phyloP scores from a whole-genome alignment of 2,797 vertebrate species.

The Enteromius mattozi region DNA sequence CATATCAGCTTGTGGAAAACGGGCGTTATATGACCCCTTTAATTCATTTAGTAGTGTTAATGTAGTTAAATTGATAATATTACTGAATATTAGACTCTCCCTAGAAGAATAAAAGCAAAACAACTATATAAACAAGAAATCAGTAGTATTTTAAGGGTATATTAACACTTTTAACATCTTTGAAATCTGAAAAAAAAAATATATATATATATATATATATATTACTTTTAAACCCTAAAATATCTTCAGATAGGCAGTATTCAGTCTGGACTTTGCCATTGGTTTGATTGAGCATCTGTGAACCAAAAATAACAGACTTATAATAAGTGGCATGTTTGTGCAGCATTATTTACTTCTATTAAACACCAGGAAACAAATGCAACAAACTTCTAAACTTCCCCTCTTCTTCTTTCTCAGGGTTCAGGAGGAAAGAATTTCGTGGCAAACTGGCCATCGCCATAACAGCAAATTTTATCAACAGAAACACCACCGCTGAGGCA shows the following conservation, averaged over 20 bases:
- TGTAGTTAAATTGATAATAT: neutral
- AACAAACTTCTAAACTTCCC: neutral
- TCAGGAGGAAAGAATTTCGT: slow-evolving; percentile 94
- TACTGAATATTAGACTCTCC: neutral
- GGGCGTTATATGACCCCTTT: too few species aligned
- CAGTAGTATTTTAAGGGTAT: too few species aligned
- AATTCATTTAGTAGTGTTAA: neutral
- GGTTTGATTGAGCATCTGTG: slow-evolving; percentile 53
- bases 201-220: too few species aligned
- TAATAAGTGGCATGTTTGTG: slow-evolving; percentile 66
- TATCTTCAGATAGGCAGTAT: neutral
- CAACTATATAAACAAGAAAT: too few species aligned
- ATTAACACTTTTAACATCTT: too few species aligned
- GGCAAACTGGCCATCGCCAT: slow-evolving; percentile 97
- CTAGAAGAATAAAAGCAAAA: too few species aligned
- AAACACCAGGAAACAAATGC: neutral
- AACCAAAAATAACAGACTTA: slow-evolving; percentile 65
- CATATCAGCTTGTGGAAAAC: too few species aligned
- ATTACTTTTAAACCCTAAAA: neutral
- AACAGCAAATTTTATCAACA: slow-evolving; percentile 98
- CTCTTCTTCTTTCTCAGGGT: slow-evolving; percentile 79
- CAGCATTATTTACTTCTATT: slow-evolving; percentile 53
- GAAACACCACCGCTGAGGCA: slow-evolving; percentile 95
- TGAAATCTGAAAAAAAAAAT: too few species aligned
- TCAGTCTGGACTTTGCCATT: neutral